These are phyloP conservation scores for Drosophila orosa DNA, from an alignment of 1,140 invertebrate species.

Conservation along the genomic window DNA sequence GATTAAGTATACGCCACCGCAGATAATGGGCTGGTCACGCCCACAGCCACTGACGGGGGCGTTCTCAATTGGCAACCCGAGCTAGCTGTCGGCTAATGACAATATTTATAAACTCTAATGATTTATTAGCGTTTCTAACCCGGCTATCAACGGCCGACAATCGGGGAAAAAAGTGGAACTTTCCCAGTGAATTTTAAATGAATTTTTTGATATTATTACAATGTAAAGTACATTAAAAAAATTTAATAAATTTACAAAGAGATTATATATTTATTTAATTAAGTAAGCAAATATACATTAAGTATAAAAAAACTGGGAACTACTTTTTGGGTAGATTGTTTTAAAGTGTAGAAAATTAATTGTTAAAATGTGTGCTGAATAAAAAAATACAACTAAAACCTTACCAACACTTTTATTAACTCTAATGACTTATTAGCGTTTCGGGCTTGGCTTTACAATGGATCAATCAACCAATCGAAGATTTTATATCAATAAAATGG, in stretches of 20 bases:
- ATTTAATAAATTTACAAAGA: not conserved
- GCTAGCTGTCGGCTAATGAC: conserved; percentile 44
- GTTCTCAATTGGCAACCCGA: conserved; percentile 34
- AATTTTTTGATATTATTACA: not conserved
- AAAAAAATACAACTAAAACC: conserved; percentile 15
- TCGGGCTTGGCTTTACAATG: not conserved
- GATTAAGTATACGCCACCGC: conserved; percentile 22
- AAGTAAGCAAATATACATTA: not conserved
- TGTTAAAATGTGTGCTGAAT: not conserved
- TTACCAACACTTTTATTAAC: too few relatives aligned
- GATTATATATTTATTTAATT: not conserved
- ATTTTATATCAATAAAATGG: not conserved
- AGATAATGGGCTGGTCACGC: conserved; percentile 51
- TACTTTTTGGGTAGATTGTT: too few relatives aligned
- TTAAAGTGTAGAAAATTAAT: not conserved
- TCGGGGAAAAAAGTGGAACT: conserved; percentile 18
- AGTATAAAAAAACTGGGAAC: too few relatives aligned
- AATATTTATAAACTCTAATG: conserved; percentile 56
- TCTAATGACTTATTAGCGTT: conserved; percentile 1
- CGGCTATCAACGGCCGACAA: conserved; percentile 10
- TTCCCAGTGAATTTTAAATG: not conserved
- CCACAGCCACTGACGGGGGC: conserved; percentile 29
- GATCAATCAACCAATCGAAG: not conserved
- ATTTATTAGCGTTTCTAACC: conserved; percentile 26
- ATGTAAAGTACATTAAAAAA: not conserved